phyloP scores from a whole-genome alignment of 1,140 invertebrate species.

The Diachasmimorpha longicaudata region DNA sequence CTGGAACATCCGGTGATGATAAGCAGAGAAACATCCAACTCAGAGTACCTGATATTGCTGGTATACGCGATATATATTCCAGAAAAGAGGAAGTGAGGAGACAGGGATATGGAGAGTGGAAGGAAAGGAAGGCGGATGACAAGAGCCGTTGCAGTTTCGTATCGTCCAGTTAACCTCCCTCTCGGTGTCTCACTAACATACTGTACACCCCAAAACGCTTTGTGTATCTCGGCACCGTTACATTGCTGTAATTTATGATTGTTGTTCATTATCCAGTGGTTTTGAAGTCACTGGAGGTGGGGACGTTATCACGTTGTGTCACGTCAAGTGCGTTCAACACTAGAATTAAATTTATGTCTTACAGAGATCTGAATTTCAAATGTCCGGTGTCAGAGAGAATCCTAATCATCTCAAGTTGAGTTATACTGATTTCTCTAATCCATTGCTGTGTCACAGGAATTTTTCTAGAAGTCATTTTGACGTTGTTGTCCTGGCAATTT shows the following conservation, averaged over 20 bases:
- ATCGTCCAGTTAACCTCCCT: constrained; percentile 9
- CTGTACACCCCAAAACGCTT: constrained; percentile 21
- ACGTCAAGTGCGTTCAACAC: too few species aligned
- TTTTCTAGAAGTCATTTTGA: too few species aligned
- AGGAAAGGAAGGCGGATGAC: background rate
- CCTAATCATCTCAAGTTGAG: too few species aligned
- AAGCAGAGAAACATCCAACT: constrained; percentile 15
- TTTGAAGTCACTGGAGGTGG: background rate
- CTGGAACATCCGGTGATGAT: constrained; percentile 20
- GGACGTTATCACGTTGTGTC: background rate
- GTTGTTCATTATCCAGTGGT: constrained; percentile 14
- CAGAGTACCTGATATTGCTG: background rate
- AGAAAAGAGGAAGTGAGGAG: background rate
- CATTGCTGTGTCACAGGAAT: too few species aligned
- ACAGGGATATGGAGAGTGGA: background rate
- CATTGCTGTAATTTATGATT: constrained; percentile 34
- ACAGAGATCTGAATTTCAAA: too few species aligned
- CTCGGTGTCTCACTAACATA: constrained; percentile 19
- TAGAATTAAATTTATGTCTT: too few species aligned
- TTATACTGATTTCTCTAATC: too few species aligned
- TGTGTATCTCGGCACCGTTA: constrained; percentile 29
- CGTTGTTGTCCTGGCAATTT: too few species aligned
- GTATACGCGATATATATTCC: background rate
- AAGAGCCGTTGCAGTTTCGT: constrained; percentile 7
- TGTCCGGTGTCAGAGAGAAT: too few species aligned